A percentile compares a stretch with the other conserved stretches of the same genome.
Evolutionary conservation across 2,797 vertebrate genomes (phyloP).

Genomic region (Gymnoscopelus microlampas): DNA sequence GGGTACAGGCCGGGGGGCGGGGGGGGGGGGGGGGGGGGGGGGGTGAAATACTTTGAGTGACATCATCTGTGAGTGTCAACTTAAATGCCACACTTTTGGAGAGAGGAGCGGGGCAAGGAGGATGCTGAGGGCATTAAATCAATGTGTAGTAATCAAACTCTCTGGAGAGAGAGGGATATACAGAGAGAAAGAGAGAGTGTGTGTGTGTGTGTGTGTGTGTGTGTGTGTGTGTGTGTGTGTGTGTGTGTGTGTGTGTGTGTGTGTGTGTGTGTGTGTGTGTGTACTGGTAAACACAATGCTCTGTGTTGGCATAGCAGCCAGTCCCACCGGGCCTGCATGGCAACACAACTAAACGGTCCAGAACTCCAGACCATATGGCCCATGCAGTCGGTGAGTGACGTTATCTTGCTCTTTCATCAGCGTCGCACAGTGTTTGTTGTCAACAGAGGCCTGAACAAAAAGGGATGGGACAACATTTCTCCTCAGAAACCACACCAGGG

Average conservation of each 20-base stretch:
- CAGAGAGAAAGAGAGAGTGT: too few species aligned
- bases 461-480: neutral
- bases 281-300: neutral
- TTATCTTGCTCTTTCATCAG: slow-evolving; percentile 3
- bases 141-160: slow-evolving; percentile 19
- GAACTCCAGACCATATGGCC: neutral
- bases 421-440: slow-evolving; percentile 2
- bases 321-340: neutral
- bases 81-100: neutral
- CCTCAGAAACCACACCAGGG: neutral
- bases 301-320: neutral
- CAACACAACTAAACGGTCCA: slow-evolving; percentile 4
- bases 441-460: slow-evolving; percentile 2
- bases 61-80: slow-evolving; percentile 16
- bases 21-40: slow-evolving; percentile 24
- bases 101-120: neutral
- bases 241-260: too few species aligned
- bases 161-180: neutral
- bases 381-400: neutral
- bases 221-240: too few species aligned
- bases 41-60: slow-evolving; percentile 21
- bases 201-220: too few species aligned
- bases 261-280: neutral
- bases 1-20: slow-evolving; percentile 20
- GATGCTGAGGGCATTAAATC: slow-evolving; percentile 9